Percentiles rank a stretch among this genome's conserved stretches.
These are phyloP conservation scores for Myotis brandtii DNA, from an alignment of 2,113 vertebrate genomes.

Conservation along the genomic window DNA sequence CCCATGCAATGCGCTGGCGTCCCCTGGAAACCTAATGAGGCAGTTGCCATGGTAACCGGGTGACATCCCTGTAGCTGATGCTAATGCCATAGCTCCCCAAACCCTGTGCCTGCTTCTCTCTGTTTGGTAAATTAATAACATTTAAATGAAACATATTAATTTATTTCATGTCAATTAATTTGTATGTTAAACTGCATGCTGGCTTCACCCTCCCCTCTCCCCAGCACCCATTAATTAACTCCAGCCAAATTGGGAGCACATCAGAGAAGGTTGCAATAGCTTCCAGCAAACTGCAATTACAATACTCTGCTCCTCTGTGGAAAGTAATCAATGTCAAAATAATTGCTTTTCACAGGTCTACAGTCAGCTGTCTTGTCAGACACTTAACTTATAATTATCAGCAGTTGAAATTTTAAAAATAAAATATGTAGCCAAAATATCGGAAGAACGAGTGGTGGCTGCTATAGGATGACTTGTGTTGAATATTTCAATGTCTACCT, in stretches of 20 bases:
- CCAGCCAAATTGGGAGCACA: constrained; percentile 73
- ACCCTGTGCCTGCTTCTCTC: constrained; percentile 67
- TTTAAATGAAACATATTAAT: constrained; percentile 85
- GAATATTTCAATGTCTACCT: not conserved
- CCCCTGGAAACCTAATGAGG: constrained; percentile 81
- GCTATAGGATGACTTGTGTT: not conserved
- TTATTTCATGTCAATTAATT: constrained; percentile 86
- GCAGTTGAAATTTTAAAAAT: constrained; percentile 68
- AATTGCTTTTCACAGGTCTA: constrained; percentile 85
- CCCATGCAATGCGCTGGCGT: constrained; percentile 51
- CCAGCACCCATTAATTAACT: constrained; percentile 83
- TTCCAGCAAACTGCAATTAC: constrained; percentile 74
- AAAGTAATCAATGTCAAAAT: constrained; percentile 85
- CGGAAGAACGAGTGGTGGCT: not conserved
- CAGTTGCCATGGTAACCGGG: constrained; percentile 85
- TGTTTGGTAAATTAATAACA: constrained; percentile 85
- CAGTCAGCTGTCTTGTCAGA: constrained; percentile 82
- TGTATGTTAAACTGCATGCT: constrained; percentile 78
- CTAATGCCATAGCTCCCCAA: constrained; percentile 70
- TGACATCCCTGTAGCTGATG: constrained; percentile 75
- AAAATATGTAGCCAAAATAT: constrained; percentile 66
- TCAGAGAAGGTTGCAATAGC: constrained; percentile 51
- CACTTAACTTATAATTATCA: constrained; percentile 84
- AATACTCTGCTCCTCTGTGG: constrained; percentile 63
- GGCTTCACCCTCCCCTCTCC: constrained; percentile 61